Evolutionary conservation across 2,797 vertebrate genomes (phyloP).

Genomic region (Spinibarbus caldwelli): DNA sequence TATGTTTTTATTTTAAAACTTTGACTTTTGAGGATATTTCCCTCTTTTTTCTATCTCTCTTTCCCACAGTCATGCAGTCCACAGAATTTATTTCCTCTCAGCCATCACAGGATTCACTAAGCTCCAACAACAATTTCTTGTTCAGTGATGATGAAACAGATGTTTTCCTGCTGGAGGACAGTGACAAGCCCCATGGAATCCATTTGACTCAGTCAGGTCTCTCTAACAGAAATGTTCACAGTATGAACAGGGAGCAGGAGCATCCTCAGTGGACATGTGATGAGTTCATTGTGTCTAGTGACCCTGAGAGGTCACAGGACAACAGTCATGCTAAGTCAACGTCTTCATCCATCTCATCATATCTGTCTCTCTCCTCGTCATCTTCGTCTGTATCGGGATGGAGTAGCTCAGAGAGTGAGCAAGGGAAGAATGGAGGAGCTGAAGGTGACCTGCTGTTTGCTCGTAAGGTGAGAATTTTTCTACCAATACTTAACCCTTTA

Average conservation of each 20-base stretch:
- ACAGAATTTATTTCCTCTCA: slow-evolving; percentile 78
- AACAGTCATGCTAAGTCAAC: slow-evolving; percentile 2
- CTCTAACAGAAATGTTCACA: slow-evolving; percentile 4
- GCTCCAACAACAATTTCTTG: slow-evolving; percentile 76
- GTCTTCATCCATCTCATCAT: slow-evolving; percentile 1
- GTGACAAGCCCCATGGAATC: slow-evolving; percentile 9
- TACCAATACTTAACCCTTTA: background rate
- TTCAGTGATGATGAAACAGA: slow-evolving; percentile 78
- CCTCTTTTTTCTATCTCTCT: background rate
- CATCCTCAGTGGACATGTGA: slow-evolving; percentile 73
- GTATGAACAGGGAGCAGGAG: slow-evolving; percentile 41
- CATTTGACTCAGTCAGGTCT: slow-evolving; percentile 30
- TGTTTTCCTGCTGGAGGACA: slow-evolving; percentile 76
- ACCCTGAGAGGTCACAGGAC: slow-evolving; percentile 39
- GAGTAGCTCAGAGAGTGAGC: slow-evolving; percentile 29
- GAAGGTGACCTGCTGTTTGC: slow-evolving; percentile 87
- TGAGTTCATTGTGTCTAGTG: slow-evolving; percentile 68
- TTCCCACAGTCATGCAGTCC: slow-evolving; percentile 76
- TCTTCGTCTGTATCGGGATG: slow-evolving; percentile 39
- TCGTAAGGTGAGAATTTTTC: slow-evolving; percentile 81
- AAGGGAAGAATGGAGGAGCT: slow-evolving; percentile 62
- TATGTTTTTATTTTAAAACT: background rate
- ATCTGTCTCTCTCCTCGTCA: slow-evolving; percentile 44
- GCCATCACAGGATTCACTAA: slow-evolving; percentile 78
- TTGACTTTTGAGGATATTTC: background rate